Evolutionary conservation across 2,113 vertebrate genomes (phyloP).

Genomic region (Nothobranchius kuhntae): DNA sequence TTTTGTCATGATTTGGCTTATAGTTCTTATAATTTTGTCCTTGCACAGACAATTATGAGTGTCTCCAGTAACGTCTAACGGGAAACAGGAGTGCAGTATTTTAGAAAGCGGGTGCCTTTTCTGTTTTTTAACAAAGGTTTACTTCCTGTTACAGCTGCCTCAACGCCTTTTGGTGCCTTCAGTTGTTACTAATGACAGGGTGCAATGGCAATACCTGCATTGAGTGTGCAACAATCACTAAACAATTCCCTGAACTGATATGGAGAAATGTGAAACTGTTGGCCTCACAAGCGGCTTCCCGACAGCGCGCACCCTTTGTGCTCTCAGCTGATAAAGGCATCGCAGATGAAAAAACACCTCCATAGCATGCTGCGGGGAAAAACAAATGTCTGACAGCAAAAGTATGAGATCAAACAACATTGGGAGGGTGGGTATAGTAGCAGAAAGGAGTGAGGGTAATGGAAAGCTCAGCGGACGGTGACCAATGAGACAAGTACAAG

Average conservation of each 20-base stretch:
- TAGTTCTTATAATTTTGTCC: conserved; percentile 12
- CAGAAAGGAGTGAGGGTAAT: conserved; percentile 40
- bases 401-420: conserved; percentile 61
- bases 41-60: conserved; percentile 7
- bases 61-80: conserved; percentile 9
- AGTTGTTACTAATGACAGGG: conserved; percentile 53
- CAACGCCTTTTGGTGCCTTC: conserved; percentile 41
- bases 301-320: conserved; percentile 13
- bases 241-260: conserved; percentile 32
- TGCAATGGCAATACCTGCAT: conserved; percentile 39
- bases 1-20: conserved; percentile 18
- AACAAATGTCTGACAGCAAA: conserved; percentile 55
- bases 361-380: conserved; percentile 18
- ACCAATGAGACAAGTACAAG: conserved; percentile 62
- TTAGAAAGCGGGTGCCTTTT: conserved; percentile 19
- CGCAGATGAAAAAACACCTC: conserved; percentile 47
- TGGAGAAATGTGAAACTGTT: conserved; percentile 15
- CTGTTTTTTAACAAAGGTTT: conserved; percentile 38
- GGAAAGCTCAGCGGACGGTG: conserved; percentile 68
- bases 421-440: conserved; percentile 2
- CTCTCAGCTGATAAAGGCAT: conserved; percentile 47
- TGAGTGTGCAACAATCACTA: conserved; percentile 21
- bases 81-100: conserved; percentile 28
- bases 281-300: conserved; percentile 27
- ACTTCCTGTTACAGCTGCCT: conserved; percentile 22